These are phyloP conservation scores for Upupa epops DNA, from an alignment of 2,113 vertebrate genomes.

Conservation along the genomic window DNA sequence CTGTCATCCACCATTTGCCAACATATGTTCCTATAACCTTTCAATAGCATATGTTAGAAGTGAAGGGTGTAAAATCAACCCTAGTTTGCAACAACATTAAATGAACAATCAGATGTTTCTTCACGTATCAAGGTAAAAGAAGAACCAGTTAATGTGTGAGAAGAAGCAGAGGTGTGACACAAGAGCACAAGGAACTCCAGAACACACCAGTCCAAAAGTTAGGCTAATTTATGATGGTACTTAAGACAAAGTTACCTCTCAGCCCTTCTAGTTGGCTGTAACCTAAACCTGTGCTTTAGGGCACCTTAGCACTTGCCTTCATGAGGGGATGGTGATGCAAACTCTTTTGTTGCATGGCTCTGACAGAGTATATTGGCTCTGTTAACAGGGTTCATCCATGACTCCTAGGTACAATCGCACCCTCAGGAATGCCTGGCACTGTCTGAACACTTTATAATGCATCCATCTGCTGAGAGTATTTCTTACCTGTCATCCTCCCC, in stretches of 20 bases:
- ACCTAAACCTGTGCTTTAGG: background rate
- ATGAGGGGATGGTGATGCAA: background rate
- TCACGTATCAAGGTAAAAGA: background rate
- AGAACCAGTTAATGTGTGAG: background rate
- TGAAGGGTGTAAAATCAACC: background rate
- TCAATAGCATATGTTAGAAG: background rate
- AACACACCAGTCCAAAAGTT: background rate
- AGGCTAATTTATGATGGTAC: background rate
- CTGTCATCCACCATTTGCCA: slow-evolving; percentile 7
- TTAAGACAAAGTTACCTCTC: background rate
- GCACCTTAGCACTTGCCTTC: background rate
- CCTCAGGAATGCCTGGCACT: background rate
- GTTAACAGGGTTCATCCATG: background rate
- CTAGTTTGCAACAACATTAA: background rate
- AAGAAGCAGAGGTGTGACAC: background rate
- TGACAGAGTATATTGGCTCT: background rate
- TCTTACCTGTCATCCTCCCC: background rate
- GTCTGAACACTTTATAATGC: background rate
- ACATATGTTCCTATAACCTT: background rate
- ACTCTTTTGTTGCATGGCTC: background rate
- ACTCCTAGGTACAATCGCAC: background rate
- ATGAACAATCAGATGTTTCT: background rate
- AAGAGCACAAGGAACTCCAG: background rate
- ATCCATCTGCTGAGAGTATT: background rate
- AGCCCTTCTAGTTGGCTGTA: background rate